Base-by-base conservation (phyloP, 2,113 vertebrate genomes). In the Talpa occidentalis region DNA sequence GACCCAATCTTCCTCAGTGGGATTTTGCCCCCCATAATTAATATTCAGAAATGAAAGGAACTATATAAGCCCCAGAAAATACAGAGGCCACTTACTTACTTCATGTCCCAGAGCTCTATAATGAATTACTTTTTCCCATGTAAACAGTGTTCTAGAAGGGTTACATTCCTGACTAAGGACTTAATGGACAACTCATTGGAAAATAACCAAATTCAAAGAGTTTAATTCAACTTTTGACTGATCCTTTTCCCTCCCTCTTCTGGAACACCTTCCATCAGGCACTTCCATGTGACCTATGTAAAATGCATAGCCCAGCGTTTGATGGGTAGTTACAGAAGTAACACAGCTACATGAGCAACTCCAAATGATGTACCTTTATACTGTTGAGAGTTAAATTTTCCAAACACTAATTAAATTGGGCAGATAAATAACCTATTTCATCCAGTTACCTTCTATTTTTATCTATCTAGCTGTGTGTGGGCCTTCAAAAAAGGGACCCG, bases 401-500 rank as follows among this genome's bases (percentile, higher is more conserved):
- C 83, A 91, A 83, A 90, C 35, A 40, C 64, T 52, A 78, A 74
- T 89, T 70, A 84, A 89, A 26, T 78, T 67, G 62, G 77, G 44
- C 88, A 88, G 88, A 88, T 85, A 81, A 90, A 84, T 91, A 69
- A 69, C 52, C 54, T 44, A 24, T 92, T 90, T 78, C 42, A 59
- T 83, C 84, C 81, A 12, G 7, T 87, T 64, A 44, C 62, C 70
- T 83, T 90, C 86, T 88, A 74, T 86, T 93, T 94, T 95, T 90
- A 74, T 80, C 80, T 94, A 3, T 40, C 74, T 64, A 94, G 90
- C 85, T 87, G 72, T 91, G 69, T 90, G 89, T 88, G 95, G 82
- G 74, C 81, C 81, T 93, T 73, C 84, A 82, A n/a, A 82, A 82
- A 47, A 54, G 32, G 56, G 80, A 72, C 83, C 40, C 22, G 40